Evolutionary conservation across 1,140 invertebrate species (phyloP).

Genomic region (Piezodorus guildinii): DNA sequence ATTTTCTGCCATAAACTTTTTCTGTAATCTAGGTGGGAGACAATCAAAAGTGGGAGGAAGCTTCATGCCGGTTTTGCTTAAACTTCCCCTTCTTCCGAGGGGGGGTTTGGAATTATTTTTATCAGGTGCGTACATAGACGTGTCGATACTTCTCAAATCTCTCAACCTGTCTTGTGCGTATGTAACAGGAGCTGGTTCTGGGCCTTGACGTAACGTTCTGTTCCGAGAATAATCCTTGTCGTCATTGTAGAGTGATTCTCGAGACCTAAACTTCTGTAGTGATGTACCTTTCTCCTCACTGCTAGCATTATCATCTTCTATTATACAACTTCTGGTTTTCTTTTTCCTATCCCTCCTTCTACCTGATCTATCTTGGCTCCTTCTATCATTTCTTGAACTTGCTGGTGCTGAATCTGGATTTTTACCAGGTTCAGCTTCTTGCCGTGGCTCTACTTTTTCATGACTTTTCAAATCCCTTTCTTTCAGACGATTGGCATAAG

Average conservation of each 20-base stretch:
- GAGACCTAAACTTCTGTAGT: background rate
- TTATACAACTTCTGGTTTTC: background rate
- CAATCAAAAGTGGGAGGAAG: slow-evolving; percentile 1
- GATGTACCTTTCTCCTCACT: background rate
- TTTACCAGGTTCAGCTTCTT: background rate
- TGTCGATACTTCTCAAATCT: slow-evolving; percentile 5
- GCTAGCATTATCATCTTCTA: background rate
- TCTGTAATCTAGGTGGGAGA: slow-evolving; percentile 8
- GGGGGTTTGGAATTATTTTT: background rate
- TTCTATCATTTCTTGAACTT: background rate
- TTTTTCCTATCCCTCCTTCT: slow-evolving; percentile 9
- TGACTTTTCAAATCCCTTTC: background rate
- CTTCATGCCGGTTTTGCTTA: background rate
- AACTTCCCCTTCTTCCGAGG: background rate
- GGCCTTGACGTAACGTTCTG: slow-evolving; percentile 8
- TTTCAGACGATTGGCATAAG: background rate
- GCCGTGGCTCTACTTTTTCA: background rate
- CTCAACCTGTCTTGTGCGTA: background rate
- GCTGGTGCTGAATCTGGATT: background rate
- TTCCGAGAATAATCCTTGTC: background rate
- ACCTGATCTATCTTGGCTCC: background rate
- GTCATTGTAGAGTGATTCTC: background rate
- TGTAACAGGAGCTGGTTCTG: slow-evolving; percentile 7
- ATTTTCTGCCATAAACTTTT: slow-evolving; percentile 8
- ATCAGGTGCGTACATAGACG: background rate